phyloP scores from a whole-genome alignment of 2,797 vertebrate species.

The Psittacula echo region DNA sequence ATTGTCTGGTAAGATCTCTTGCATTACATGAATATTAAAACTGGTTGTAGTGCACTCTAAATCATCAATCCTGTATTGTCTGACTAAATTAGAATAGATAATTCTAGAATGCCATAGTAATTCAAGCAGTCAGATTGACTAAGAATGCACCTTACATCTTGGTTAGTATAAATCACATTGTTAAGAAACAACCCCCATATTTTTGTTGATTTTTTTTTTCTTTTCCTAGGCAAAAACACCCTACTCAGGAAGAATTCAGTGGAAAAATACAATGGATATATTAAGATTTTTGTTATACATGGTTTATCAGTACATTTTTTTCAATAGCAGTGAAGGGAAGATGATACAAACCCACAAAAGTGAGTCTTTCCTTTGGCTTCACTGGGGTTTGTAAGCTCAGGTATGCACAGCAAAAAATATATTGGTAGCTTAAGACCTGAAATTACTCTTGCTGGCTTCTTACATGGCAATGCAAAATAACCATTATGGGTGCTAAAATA shows the following conservation, averaged over 20 bases:
- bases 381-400: neutral
- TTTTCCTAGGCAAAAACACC: neutral
- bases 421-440: neutral
- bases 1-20: neutral
- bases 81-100: neutral
- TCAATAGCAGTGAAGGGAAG: neutral
- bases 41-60: neutral
- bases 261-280: neutral
- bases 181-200: fast-evolving
- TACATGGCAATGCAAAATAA: neutral
- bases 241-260: neutral
- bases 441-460: neutral
- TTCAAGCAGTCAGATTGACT: neutral
- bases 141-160: neutral
- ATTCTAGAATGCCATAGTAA: neutral
- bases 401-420: neutral
- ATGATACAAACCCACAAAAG: neutral
- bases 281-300: neutral
- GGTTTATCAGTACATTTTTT: neutral
- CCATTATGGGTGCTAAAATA: neutral
- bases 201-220: neutral
- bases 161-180: neutral
- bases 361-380: neutral
- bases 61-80: neutral
- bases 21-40: neutral